phyloP scores from a whole-genome alignment of 2,797 vertebrate species.

The Alcedo atthis region DNA sequence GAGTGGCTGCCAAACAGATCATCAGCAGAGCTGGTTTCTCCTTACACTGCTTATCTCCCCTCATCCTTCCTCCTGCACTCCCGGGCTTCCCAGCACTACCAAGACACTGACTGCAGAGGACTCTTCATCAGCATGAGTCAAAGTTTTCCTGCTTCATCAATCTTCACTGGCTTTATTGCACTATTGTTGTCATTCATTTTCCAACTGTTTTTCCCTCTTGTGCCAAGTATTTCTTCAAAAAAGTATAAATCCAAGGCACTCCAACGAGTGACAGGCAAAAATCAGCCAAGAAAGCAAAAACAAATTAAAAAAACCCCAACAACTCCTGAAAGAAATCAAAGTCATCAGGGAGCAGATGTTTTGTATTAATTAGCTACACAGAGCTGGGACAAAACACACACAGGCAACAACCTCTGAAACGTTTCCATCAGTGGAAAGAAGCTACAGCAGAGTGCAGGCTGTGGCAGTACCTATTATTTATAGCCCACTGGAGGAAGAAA shows the following conservation, averaged over 20 bases:
- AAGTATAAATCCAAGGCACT: conserved; percentile 50
- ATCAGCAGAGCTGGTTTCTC: not conserved
- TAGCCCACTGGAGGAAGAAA: conserved; percentile 49
- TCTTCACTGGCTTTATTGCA: conserved; percentile 18
- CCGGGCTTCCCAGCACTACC: not conserved
- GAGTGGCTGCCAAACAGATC: not conserved
- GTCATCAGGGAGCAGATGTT: conserved; percentile 40
- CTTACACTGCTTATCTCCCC: not conserved
- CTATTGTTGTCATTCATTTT: not conserved
- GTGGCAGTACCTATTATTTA: conserved; percentile 55
- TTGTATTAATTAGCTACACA: conserved; percentile 55
- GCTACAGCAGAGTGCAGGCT: not conserved
- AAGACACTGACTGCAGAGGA: not conserved
- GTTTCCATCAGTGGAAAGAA: conserved; percentile 39
- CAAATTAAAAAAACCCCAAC: conserved; percentile 37
- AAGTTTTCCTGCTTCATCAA: conserved; percentile 24
- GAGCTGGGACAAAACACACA: conserved; percentile 16
- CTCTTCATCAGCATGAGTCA: conserved; percentile 2
- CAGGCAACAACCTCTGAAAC: not conserved
- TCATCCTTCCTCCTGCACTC: not conserved
- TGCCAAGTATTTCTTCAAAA: conserved; percentile 60
- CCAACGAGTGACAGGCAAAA: conserved; percentile 51
- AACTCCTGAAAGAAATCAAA: conserved; percentile 47
- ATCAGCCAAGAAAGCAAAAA: conserved; percentile 53
- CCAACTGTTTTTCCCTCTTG: conserved; percentile 34